Evolutionary conservation across 2,888 invertebrate species (phyloP), one percentile per base, ranked within the genome.

Genomic region (Hybos culiciformis): DNA sequence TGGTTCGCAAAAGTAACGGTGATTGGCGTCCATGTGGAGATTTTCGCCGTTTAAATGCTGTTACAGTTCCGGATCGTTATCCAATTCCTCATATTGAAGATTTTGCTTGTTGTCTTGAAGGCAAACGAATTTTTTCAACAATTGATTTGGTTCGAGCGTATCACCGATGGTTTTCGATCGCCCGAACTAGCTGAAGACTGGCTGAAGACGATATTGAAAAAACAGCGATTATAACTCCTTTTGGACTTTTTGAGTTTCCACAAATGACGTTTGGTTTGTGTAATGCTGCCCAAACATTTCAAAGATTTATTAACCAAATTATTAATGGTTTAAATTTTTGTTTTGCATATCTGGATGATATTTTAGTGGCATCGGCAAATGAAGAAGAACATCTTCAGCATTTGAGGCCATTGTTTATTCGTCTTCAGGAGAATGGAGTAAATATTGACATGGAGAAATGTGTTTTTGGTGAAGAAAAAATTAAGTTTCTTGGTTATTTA

Each of bases 251-350:
- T 41, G 60, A 61, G 45, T 58, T 53, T 38, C 20, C 46, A 2
- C 24, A 21, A 5, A 61, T 61, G 59, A 48, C 54, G 2, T 60
- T 61, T 41, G 59, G 59, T 2, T 49, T 62, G 4, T 42, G 54
- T 1, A 61, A 60, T 39, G 57, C 58, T 1, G 54, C 51, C 2
- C 56, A 57, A 37, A 58, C 58, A 0, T 64, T 62, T 42, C 57
- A 60, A 44, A 43, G 58, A 3, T 57, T 58, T 38, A 55, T 63
- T 32, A 50, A 62, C 38, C 47, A 51, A 6, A 48, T 57, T 2
- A 29, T 53, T 6, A 21, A 47, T 23, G 53, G 46, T 11, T 26
- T 52, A 4, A 50, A 51, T 29, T 49, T 56, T 45, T 40, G 37
- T 12, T 50, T 46, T 29, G 41, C 41, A 5, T 55, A 56, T 39